Base-by-base conservation (phyloP, 2,888 invertebrate species). In the Cremastobaeus sp. region DNA sequence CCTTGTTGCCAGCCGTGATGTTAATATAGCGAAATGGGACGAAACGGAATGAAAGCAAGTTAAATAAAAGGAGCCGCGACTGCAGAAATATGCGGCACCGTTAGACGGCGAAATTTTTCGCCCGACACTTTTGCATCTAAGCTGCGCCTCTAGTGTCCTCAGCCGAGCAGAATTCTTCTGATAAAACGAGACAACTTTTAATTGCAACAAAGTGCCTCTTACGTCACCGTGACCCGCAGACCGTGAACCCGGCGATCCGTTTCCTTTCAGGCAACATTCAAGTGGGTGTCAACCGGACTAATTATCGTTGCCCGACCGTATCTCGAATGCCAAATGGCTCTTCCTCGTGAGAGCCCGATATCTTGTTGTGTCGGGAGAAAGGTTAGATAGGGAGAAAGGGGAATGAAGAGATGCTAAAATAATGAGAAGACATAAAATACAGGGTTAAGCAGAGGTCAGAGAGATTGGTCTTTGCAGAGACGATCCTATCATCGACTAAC, bases 401-500 rank as follows among this genome's bases (percentile, higher is more conserved):
- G 76, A 78, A 76, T 76, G 74, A 72, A 77, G 76, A 68, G 64
- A 76, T 64, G 77, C 74, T 74, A 74, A 70, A 73, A 75, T 75
- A 71, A 75, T 75, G 75, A 71, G 73, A 77, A 74, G 68, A 74
- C 71, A 77, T 73, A 75, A 71, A 75, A 75, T 74, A 74, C 47
- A 71, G 73, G 73, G 72, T 68, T 70, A 72, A 69, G 71, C 69
- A 76, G 71, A 68, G 76, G 78, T 76, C 74, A 74, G 76, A 76
- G 77, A 76, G 77, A 76, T 77, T 77, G 78, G 76, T 75, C 77
- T 50, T 57, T 74, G 77, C 79, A 81, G 79, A 78, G 77, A 78
- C 77, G 85, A 85, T 86, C 82, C 83, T 82, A 85, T 85, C 84
- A 80, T 83, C 82, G 84, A 79, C 78, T 85, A 86, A 82, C 81